Evolutionary conservation across 1,140 invertebrate genomes (phyloP).

Genomic region (Phymastichus coffea): DNA sequence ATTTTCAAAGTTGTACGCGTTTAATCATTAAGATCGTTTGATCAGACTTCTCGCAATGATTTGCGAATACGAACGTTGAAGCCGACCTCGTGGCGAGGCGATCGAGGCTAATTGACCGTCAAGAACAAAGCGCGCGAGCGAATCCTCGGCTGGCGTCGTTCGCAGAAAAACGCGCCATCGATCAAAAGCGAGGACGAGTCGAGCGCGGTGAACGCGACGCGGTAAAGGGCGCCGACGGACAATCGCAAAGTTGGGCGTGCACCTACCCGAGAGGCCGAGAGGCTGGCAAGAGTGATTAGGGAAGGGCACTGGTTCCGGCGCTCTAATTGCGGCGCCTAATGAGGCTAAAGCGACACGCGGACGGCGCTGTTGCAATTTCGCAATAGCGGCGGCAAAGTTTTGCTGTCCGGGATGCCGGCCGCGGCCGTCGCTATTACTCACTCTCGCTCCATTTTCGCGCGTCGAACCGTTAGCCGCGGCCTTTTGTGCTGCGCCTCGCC

Average conservation of each 20-base stretch:
- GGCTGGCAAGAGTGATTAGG: no score
- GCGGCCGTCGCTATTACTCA: constrained; percentile 17
- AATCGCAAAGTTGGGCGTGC: background rate
- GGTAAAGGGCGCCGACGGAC: background rate
- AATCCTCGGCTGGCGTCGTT: no score
- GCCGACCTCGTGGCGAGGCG: no score
- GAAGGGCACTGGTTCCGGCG: background rate
- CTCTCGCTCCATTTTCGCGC: background rate
- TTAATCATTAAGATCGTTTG: no score
- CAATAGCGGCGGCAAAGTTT: background rate
- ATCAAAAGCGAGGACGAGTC: no score
- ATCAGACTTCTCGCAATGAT: background rate
- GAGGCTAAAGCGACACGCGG: background rate
- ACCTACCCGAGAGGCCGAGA: no score
- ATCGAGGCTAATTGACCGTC: no score
- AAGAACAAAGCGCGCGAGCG: no score
- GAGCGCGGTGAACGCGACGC: background rate
- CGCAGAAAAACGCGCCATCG: no score
- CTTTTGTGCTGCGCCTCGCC: no score
- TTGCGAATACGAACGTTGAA: no score
- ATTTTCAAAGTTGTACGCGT: background rate
- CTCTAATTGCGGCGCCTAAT: constrained; percentile 16
- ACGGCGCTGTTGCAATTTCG: constrained; percentile 10
- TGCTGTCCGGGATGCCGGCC: background rate
- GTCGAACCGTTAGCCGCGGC: background rate